Conservation (phyloP, 2,888 invertebrate genomes). For the Crematogaster levior region DNA sequence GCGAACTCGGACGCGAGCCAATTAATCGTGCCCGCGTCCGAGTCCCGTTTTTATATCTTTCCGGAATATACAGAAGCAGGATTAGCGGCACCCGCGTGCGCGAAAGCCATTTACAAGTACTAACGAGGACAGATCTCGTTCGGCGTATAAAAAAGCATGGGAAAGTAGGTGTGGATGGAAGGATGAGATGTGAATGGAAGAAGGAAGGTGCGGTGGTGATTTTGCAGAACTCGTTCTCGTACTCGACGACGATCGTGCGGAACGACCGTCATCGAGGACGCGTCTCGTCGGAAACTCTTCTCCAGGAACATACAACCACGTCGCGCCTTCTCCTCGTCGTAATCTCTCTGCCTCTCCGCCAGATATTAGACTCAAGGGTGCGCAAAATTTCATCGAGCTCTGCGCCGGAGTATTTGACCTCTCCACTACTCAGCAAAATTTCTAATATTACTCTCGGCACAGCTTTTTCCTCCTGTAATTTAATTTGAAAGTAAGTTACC, state of each 20-base stretch:
- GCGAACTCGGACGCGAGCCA: conserved; percentile 26
- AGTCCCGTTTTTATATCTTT: conserved; percentile 30
- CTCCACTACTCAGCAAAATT: background rate
- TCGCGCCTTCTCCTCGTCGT: conserved; percentile 14
- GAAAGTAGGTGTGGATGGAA: too few species aligned
- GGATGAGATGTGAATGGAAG: background rate
- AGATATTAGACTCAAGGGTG: conserved; percentile 22
- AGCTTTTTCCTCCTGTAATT: background rate
- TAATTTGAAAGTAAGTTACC: conserved; percentile 2
- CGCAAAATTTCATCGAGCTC: conserved; percentile 38
- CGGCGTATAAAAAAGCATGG: conserved; percentile 54
- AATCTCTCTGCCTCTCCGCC: background rate
- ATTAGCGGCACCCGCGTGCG: conserved; percentile 29
- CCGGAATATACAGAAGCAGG: conserved; percentile 71
- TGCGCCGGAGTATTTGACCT: background rate
- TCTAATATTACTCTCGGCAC: background rate
- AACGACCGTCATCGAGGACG: background rate
- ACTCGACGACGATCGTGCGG: conserved; percentile 11
- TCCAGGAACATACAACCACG: conserved; percentile 52
- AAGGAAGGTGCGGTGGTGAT: background rate
- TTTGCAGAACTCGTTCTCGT: conserved; percentile 18
- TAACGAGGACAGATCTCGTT: conserved; percentile 56
- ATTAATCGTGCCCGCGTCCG: conserved; percentile 41
- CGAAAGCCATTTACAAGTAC: conserved; percentile 60
- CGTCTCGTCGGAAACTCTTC: conserved; percentile 39